Evolutionary conservation across 2,888 invertebrate genomes (phyloP).

Genomic region (Troglohyphantes excavatus): DNA sequence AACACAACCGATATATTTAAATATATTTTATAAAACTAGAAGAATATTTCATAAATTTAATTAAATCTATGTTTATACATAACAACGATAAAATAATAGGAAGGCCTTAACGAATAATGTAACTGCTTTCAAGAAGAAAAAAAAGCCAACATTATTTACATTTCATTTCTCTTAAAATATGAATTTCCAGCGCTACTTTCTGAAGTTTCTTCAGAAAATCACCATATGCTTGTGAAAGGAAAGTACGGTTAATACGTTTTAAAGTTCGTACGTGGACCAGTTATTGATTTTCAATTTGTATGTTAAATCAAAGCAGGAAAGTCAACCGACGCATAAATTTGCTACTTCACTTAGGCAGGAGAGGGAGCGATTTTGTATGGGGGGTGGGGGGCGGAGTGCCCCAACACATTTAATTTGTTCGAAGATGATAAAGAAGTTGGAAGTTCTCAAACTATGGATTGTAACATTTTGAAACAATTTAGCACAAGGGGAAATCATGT

Average conservation of each 20-base stretch:
- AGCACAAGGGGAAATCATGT: too few relatives aligned
- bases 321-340: constrained; percentile 69
- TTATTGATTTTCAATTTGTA: constrained; percentile 73
- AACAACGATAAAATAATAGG: neutral
- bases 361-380: constrained; percentile 10
- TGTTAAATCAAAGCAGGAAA: constrained; percentile 67
- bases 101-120: neutral
- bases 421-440: constrained; percentile 33
- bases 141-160: constrained; percentile 22
- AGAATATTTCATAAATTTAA: neutral
- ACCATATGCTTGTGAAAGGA: constrained; percentile 37
- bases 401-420: constrained; percentile 37
- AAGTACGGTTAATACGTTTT: constrained; percentile 56
- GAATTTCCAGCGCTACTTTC: constrained; percentile 16
- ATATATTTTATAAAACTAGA: too few relatives aligned
- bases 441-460: neutral
- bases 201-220: constrained; percentile 32
- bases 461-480: neutral
- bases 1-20: too few relatives aligned
- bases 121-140: neutral
- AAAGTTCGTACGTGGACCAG: constrained; percentile 32
- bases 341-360: constrained; percentile 23
- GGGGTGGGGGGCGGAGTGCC: neutral
- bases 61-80: neutral
- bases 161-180: constrained; percentile 35